These are phyloP conservation scores for Cygnus olor DNA, from an alignment of 2,797 vertebrate genomes.

Conservation along the genomic window DNA sequence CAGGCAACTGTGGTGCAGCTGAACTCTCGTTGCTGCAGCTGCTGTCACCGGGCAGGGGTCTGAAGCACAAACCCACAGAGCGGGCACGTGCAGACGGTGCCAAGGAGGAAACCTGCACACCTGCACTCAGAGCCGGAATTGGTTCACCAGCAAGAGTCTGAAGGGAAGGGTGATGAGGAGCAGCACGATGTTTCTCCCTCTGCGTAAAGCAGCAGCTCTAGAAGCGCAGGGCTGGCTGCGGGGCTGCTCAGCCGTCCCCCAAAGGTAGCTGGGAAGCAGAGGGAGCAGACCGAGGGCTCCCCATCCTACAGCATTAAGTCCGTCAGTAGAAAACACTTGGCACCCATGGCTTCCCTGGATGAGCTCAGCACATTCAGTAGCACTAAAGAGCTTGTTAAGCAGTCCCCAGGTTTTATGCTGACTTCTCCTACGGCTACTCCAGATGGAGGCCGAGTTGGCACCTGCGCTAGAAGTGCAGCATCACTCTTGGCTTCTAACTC, in stretches of 20 bases:
- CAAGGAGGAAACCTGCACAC: not conserved
- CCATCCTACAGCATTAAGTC: rapidly evolving
- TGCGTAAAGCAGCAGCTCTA: not conserved
- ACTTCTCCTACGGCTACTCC: not conserved
- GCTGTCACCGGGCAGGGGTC: rapidly evolving
- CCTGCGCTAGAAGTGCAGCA: not conserved
- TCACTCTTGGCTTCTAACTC: not conserved
- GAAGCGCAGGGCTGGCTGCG: rapidly evolving
- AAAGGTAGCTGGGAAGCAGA: not conserved
- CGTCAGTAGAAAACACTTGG: rapidly evolving
- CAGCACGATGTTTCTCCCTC: rapidly evolving
- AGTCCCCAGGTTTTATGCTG: not conserved
- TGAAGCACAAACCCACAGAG: rapidly evolving
- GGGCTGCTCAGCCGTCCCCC: not conserved
- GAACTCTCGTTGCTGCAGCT: rapidly evolving
- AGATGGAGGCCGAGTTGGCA: slow-evolving; percentile 24
- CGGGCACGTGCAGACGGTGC: rapidly evolving
- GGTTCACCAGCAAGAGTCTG: not conserved
- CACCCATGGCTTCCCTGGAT: rapidly evolving
- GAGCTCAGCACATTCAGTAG: not conserved
- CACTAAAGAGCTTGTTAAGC: not conserved
- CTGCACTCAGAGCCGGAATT: rapidly evolving
- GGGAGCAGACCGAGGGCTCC: rapidly evolving
- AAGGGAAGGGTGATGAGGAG: not conserved
- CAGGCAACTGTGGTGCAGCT: rapidly evolving